A percentile compares a stretch with the other conserved stretches of the same genome.
Conservation (phyloP, 2,797 vertebrate genomes). For the Myotis vivesi region DNA sequence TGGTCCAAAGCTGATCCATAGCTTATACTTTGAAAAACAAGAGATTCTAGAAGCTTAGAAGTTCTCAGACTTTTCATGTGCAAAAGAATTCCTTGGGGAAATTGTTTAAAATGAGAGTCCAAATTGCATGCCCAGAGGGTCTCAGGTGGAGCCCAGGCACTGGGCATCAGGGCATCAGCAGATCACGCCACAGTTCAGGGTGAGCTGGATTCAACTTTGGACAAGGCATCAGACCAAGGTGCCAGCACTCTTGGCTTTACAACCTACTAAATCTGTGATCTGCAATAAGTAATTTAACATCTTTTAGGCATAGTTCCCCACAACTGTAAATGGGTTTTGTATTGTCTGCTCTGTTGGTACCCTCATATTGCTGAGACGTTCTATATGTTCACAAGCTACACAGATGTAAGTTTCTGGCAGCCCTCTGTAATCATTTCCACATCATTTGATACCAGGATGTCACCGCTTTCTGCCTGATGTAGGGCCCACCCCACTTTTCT, state of each 20-base stretch:
- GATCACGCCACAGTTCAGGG: background rate
- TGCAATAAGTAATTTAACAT: background rate
- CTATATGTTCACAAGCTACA: background rate
- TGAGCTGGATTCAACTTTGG: background rate
- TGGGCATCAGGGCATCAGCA: background rate
- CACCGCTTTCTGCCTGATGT: slow-evolving; percentile 41
- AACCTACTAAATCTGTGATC: background rate
- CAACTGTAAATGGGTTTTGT: background rate
- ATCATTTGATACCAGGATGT: slow-evolving; percentile 41
- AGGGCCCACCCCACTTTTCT: slow-evolving; percentile 40
- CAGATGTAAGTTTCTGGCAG: background rate
- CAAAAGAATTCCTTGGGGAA: background rate
- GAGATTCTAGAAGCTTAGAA: background rate
- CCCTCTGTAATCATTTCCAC: slow-evolving; percentile 33
- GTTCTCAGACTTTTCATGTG: background rate
- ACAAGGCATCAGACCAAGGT: background rate
- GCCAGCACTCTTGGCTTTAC: background rate
- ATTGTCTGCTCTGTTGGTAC: background rate
- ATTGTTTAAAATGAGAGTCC: background rate
- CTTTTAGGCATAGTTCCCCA: background rate
- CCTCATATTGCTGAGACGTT: background rate
- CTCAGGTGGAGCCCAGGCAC: background rate
- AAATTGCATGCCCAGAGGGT: background rate
- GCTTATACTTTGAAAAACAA: background rate
- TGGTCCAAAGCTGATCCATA: background rate